These are phyloP conservation scores for Galaxea fascicularis DNA, from an alignment of 92 coral and sea anemone species.

Conservation along the genomic window DNA sequence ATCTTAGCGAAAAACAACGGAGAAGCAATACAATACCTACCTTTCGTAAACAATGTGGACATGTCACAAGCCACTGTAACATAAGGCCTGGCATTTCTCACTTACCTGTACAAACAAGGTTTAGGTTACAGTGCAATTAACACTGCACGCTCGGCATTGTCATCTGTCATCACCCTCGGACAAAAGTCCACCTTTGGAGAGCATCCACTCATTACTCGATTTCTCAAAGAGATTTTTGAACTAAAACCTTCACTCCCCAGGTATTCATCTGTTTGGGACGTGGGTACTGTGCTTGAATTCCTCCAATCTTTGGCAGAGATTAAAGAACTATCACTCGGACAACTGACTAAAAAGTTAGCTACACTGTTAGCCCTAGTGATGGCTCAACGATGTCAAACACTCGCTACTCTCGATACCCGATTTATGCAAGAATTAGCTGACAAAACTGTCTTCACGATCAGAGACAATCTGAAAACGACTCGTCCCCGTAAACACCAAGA, in stretches of 20 bases:
- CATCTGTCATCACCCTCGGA: not conserved
- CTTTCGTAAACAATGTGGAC: not conserved
- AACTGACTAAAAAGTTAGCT: not conserved
- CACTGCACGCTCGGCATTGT: not conserved
- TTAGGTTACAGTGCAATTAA: slow-evolving; percentile 23
- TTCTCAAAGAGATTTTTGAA: not conserved
- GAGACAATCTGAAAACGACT: not conserved
- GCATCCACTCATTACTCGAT: not conserved
- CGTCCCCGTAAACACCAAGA: not conserved
- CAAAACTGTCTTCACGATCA: not conserved
- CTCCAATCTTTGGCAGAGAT: not conserved
- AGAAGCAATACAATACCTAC: not conserved
- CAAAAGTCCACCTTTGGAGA: not conserved
- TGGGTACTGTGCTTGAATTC: not conserved
- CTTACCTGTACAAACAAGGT: slow-evolving; percentile 30
- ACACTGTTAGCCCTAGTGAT: slow-evolving; percentile 18
- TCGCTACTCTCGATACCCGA: slow-evolving; percentile 12
- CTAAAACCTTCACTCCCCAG: not conserved
- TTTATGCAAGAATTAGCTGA: slow-evolving; percentile 23
- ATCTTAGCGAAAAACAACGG: slow-evolving; percentile 34
- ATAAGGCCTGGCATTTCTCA: slow-evolving; percentile 39
- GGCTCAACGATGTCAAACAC: slow-evolving; percentile 28
- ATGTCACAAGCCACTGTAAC: not conserved
- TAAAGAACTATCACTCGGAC: not conserved
- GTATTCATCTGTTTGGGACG: not conserved